Percentiles rank a stretch among this genome's conserved stretches.
phyloP scores from a whole-genome alignment of 37 sponge, comb jelly and placozoan genomes.

The Crambe crambe region DNA sequence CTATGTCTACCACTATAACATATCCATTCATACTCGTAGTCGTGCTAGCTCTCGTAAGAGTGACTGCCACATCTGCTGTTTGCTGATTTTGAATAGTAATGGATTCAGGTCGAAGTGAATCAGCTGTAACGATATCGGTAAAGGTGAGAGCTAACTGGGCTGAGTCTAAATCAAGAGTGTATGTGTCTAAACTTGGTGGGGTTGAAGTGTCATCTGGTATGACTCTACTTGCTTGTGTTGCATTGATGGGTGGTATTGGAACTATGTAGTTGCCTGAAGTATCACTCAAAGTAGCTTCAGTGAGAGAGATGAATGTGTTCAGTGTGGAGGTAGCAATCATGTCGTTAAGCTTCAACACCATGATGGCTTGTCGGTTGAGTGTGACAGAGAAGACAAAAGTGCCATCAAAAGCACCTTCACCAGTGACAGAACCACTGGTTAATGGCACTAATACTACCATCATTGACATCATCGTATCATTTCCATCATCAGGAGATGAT shows the following conservation, averaged over 20 bases:
- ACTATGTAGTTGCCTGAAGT: constrained; percentile 67
- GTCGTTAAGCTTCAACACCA: constrained; percentile 62
- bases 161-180: constrained; percentile 76
- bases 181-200: constrained; percentile 48
- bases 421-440: constrained; percentile 40
- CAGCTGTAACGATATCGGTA: constrained; percentile 68
- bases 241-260: constrained; percentile 37
- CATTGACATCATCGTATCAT: constrained; percentile 2
- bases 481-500: constrained; percentile 6
- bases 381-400: constrained; percentile 23
- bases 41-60: constrained; percentile 27
- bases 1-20: constrained; percentile 41
- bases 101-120: constrained; percentile 27
- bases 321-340: constrained; percentile 26
- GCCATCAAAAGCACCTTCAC: constrained; percentile 51
- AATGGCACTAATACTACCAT: constrained; percentile 3
- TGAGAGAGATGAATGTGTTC: constrained; percentile 64
- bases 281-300: constrained; percentile 62
- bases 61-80: constrained; percentile 39
- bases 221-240: background rate
- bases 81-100: constrained; percentile 69
- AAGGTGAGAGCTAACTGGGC: constrained; percentile 72
- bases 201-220: constrained; percentile 35
- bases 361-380: constrained; percentile 45
- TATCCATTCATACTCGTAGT: constrained; percentile 56